Base-by-base conservation (phyloP, 2,797 vertebrate genomes). In the Potorous gilbertii region DNA sequence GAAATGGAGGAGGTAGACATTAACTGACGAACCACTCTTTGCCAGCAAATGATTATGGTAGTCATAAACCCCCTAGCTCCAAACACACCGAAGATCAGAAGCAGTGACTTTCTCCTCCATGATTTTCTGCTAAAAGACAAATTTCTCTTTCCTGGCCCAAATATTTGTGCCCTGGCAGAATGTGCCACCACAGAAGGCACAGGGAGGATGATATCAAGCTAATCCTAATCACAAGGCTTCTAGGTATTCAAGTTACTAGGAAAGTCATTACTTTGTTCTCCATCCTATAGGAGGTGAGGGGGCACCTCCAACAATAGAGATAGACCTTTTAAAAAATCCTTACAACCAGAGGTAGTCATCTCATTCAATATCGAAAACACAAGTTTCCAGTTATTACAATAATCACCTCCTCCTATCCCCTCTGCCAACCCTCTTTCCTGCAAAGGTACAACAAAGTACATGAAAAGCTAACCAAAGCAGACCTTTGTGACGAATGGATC, bases 321-420 rank as follows among this genome's bases (percentile, higher is more conserved):
- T 27, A 90, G 90, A 90, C 96, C 97, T 97, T 97, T 96, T 21
- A 74, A 40, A 62, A 74, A 74, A 98, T 96, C 97, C 96, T 98
- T 96, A 95, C 95, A 98, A 97, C 97, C 98, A 98, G 99, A 99
- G 99, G 99, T 99, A 99, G 98, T 98, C 96, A 98, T 98, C 98
- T 98, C 97, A 93, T 97, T 98, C 98, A 98, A 98, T 98, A 98
- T 97, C 98, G 97, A 98, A 98, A 97, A 98, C 93, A 97, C 52
- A 93, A 96, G 55, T 96, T 98, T 98, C 98, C 98, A 98, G 98
- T 98, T 98, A 97, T 97, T 97, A 98, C 96, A 98, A 97, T 96
- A 97, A 97, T 97, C 97, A 97, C 40, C 89, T 14, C 28, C 57
- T 55, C 92, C 62, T 74, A 55, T 93, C 34, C 59, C 66, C 90